Evolutionary conservation across 2,888 invertebrate species (phyloP), one percentile per base, ranked within the genome.

Genomic region (Philonicus albiceps): DNA sequence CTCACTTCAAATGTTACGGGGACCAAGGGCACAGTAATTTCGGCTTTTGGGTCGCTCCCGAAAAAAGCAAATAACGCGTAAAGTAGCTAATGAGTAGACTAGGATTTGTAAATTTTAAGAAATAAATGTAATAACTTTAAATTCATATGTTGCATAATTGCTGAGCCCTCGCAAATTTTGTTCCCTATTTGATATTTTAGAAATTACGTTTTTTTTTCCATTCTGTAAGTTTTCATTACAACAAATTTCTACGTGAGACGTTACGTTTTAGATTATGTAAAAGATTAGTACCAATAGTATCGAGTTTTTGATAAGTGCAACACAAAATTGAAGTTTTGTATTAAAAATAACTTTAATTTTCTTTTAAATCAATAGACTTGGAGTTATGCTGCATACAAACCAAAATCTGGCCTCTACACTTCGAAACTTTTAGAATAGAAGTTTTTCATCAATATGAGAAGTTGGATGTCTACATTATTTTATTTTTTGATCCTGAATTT

Each of bases 11-110:
- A 95, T 76, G 96, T 96, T 0, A 97, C 98, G 0, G 98, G 97
- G 55, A 97, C 97, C 3, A 98, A 98, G 91, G 95, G 97, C 19
- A 98, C 98, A 0, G 96, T 98, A 72, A 98, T 98, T 90, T 97
- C 97, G 30, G 98, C 98, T 31, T 97, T 98, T 93, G 98, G 98
- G 37, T 97, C 97, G 19, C 93, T 98, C 89, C 96, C 96, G 8
- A 98, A 97, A 91, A 97, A 97, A 93, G 90, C 91, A 37, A 89
- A 89, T 1, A 83, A 83, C 19, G 34, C 64, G 8, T 83, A 72
- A 40, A 37, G n/a, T 37, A 30, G 13, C 3, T 53, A 49, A n/a
- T 34, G 74, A 1, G 37, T 31, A 16, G 37, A 34, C 19, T 74
- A 37, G 16, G 31, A 1, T 30, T 5, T 74, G 37, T 34, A 74